These are phyloP conservation scores for Battus philenor DNA, from an alignment of 1,140 invertebrate species.

Conservation along the genomic window DNA sequence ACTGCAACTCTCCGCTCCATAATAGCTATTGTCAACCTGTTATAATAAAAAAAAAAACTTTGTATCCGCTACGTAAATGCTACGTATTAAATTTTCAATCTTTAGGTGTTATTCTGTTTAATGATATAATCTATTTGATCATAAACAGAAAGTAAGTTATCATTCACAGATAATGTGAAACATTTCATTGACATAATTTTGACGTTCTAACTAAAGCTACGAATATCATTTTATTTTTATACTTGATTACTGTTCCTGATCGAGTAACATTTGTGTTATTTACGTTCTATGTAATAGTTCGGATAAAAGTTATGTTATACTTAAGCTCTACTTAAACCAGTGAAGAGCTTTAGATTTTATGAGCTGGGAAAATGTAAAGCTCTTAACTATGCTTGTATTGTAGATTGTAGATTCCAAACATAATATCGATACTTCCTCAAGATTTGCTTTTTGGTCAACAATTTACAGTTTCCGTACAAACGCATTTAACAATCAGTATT, in stretches of 20 bases:
- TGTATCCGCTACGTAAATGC: slow-evolving; percentile 31
- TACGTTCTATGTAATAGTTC: slow-evolving; percentile 6
- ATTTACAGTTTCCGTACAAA: neutral
- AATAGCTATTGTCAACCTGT: slow-evolving; percentile 34
- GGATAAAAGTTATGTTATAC: neutral
- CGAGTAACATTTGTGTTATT: slow-evolving; percentile 15
- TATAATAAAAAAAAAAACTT: slow-evolving; percentile 30
- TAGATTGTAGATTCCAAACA: neutral
- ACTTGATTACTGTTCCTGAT: slow-evolving; percentile 18
- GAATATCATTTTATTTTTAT: too few relatives aligned
- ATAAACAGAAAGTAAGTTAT: slow-evolving; percentile 48
- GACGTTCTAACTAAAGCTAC: too few relatives aligned
- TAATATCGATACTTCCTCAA: too few relatives aligned
- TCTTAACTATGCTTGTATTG: slow-evolving; percentile 26
- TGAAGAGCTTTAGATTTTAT: slow-evolving; percentile 64
- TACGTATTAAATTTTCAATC: slow-evolving; percentile 50
- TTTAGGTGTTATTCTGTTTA: slow-evolving; percentile 51
- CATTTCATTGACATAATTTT: neutral
- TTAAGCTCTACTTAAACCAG: slow-evolving; percentile 15
- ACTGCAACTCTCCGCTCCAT: slow-evolving; percentile 48
- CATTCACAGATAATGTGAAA: slow-evolving; percentile 28
- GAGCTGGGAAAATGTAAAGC: slow-evolving; percentile 70
- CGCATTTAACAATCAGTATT: slow-evolving; percentile 15
- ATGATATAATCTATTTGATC: slow-evolving; percentile 62
- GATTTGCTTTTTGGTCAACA: too few relatives aligned